These are phyloP conservation scores for Plagodis dolabraria DNA, from an alignment of 2,888 invertebrate genomes.

Conservation along the genomic window DNA sequence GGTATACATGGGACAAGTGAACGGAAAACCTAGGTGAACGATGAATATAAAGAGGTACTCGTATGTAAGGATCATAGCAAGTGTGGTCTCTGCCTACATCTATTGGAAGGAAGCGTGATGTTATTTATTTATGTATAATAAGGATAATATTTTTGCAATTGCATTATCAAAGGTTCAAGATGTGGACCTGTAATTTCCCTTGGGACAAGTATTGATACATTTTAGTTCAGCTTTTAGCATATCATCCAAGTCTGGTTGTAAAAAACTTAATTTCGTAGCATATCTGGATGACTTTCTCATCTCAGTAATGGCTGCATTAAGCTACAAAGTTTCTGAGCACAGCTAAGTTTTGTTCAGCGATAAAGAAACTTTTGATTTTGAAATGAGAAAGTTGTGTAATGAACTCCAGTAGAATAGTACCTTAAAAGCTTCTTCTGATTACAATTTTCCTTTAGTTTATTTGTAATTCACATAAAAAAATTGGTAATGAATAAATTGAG, in stretches of 20 bases:
- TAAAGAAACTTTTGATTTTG: slow-evolving; percentile 34
- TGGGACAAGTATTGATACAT: slow-evolving; percentile 42
- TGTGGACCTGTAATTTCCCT: slow-evolving; percentile 47
- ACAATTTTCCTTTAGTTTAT: too few relatives aligned
- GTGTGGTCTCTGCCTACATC: too few relatives aligned
- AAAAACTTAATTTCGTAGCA: slow-evolving; percentile 40
- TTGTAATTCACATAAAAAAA: too few relatives aligned
- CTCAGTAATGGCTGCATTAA: slow-evolving; percentile 34
- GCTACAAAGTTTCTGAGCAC: slow-evolving; percentile 29
- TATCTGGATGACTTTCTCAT: slow-evolving; percentile 40
- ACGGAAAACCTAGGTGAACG: too few relatives aligned
- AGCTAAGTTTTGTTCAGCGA: slow-evolving; percentile 23
- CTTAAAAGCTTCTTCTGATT: too few relatives aligned
- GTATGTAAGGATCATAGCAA: too few relatives aligned
- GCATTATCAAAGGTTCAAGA: slow-evolving; percentile 3
- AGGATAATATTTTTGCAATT: too few relatives aligned
- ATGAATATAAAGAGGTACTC: too few relatives aligned
- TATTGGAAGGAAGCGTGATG: too few relatives aligned
- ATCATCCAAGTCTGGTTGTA: slow-evolving; percentile 39
- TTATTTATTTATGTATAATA: too few relatives aligned
- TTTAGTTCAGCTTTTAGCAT: slow-evolving; percentile 24
- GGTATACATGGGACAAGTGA: too few relatives aligned
- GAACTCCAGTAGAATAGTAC: slow-evolving; percentile 13
- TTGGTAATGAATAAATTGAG: too few relatives aligned
- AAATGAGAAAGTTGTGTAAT: slow-evolving; percentile 33